Conservation (phyloP, 1,140 invertebrate genomes). For the Papilio polytes region DNA sequence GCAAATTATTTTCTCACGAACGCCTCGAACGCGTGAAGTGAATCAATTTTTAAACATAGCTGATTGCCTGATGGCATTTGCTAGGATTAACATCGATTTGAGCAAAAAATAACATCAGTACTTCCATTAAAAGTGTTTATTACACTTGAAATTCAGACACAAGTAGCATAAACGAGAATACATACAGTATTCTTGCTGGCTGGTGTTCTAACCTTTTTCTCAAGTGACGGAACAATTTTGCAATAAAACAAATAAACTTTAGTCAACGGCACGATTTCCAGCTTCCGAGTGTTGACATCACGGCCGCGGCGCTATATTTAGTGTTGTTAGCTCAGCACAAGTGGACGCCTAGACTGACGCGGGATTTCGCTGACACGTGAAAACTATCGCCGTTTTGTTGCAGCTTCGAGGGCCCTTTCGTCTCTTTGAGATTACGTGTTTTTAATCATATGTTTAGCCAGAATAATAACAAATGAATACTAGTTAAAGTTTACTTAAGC, state of each 20-base stretch:
- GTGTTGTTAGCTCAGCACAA: conserved; percentile 59
- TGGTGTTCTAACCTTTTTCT: conserved; percentile 10
- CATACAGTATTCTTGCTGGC: not conserved
- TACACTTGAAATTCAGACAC: not conserved
- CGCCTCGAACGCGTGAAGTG: conserved; percentile 31
- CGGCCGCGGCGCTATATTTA: conserved; percentile 58
- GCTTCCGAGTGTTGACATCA: conserved; percentile 65
- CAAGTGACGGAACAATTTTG: conserved; percentile 34
- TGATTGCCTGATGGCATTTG: too few relatives aligned
- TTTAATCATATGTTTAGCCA: not conserved
- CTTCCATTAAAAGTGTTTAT: not conserved
- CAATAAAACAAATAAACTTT: conserved; percentile 47
- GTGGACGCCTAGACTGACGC: conserved; percentile 38
- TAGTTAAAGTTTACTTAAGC: not conserved
- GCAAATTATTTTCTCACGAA: conserved; percentile 40
- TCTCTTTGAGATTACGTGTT: not conserved
- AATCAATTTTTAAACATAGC: conserved; percentile 32
- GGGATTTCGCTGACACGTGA: conserved; percentile 31
- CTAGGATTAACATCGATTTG: not conserved
- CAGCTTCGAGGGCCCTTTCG: not conserved
- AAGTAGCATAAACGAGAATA: too few relatives aligned
- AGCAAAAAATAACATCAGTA: not conserved
- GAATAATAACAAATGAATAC: not conserved
- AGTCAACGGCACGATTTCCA: conserved; percentile 58
- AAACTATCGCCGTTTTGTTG: conserved; percentile 17